Evolutionary conservation across 2,797 vertebrate genomes (phyloP).

Genomic region (Yasuhikotakia modesta): DNA sequence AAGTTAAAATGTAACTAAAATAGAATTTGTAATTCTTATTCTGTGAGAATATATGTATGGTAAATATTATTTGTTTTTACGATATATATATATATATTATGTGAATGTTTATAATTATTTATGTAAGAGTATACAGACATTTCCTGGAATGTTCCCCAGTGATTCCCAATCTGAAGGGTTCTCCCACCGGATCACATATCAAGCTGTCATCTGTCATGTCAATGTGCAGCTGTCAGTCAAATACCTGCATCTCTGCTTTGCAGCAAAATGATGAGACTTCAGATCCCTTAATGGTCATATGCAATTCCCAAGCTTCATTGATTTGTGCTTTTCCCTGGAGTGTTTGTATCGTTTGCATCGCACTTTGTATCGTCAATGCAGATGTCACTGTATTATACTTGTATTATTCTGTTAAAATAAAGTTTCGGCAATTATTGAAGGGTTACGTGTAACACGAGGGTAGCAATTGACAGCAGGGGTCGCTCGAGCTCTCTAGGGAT

Average conservation of each 20-base stretch:
- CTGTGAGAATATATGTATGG: too few species aligned
- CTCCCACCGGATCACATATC: slow-evolving; percentile 4
- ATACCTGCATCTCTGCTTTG: slow-evolving; percentile 8
- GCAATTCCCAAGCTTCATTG: slow-evolving; percentile 25
- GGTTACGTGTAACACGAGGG: neutral
- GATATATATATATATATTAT: neutral
- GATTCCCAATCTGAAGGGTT: slow-evolving; percentile 21
- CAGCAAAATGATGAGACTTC: slow-evolving; percentile 5
- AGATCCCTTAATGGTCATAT: slow-evolving; percentile 29
- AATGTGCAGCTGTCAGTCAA: slow-evolving; percentile 24
- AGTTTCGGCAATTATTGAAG: neutral
- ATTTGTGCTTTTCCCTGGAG: slow-evolving; percentile 21
- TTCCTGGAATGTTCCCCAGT: neutral
- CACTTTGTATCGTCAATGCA: neutral
- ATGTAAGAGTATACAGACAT: neutral
- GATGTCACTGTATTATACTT: slow-evolving; percentile 8
- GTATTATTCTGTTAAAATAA: neutral
- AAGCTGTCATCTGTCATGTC: slow-evolving; percentile 13
- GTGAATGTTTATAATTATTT: neutral
- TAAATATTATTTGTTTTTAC: neutral
- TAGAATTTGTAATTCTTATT: neutral
- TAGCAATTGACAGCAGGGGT: neutral
- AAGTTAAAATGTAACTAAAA: neutral
- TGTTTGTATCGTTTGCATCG: slow-evolving; percentile 6
- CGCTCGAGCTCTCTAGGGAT: neutral